Evolutionary conservation across 2,888 invertebrate genomes (phyloP).

Genomic region (Hydroisotoma schaefferi): DNA sequence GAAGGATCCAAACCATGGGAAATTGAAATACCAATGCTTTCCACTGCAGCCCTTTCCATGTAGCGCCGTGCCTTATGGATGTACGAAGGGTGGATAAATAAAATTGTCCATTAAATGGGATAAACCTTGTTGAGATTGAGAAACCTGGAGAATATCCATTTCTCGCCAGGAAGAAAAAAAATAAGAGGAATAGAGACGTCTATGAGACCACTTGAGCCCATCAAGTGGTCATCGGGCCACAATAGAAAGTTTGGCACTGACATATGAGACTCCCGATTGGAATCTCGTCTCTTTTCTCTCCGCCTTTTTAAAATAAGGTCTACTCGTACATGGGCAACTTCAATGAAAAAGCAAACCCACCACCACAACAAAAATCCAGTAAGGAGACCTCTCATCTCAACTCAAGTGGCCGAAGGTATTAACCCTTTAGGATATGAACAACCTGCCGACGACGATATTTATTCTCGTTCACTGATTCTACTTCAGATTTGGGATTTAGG

Average conservation of each 20-base stretch:
- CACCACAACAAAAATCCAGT: constrained; percentile 6
- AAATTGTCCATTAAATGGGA: too few relatives aligned
- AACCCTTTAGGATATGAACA: constrained; percentile 4
- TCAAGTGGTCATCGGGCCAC: constrained; percentile 48
- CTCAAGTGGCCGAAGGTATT: constrained; percentile 4
- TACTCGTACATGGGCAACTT: too few relatives aligned
- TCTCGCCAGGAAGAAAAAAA: background rate
- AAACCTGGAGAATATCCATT: constrained; percentile 6
- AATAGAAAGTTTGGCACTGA: constrained; percentile 49
- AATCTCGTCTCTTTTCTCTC: constrained; percentile 21
- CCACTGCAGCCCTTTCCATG: too few relatives aligned
- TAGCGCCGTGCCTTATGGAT: too few relatives aligned
- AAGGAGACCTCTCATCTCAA: constrained; percentile 6
- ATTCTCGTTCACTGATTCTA: background rate
- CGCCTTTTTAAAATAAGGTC: constrained; percentile 9
- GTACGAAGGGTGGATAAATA: too few relatives aligned
- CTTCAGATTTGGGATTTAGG: background rate
- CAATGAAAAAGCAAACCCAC: too few relatives aligned
- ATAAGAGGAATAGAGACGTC: constrained; percentile 13
- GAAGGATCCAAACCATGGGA: too few relatives aligned
- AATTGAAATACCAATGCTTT: too few relatives aligned
- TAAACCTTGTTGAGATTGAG: too few relatives aligned
- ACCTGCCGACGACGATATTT: background rate
- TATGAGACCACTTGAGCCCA: constrained; percentile 45
- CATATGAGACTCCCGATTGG: constrained; percentile 45